Evolutionary conservation across 35 echinoderm and acorn worm species (phyloP), one percentile per base, ranked within the genome.

Genomic region (Strongylocentrotus purpuratus): DNA sequence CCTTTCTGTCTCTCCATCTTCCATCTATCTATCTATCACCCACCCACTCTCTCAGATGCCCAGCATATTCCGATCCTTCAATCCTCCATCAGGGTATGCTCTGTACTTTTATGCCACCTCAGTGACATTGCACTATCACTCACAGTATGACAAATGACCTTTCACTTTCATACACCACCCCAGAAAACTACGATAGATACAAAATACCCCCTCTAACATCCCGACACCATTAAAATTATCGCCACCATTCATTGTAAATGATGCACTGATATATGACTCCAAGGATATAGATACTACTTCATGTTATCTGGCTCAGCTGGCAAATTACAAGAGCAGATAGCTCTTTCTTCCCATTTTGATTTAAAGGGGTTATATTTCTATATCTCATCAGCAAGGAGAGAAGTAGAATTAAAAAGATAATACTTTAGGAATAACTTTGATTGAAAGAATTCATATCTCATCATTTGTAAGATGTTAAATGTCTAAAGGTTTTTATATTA

Each of bases 181-280:
- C 65, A 78, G 65, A 78, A 78, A 78, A 78, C 22, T 78, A 78
- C 28, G n/a, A 22, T 7, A 78, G 7, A 28, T 0, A 78, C 5
- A 22, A 78, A 18, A 78, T 55, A 55, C 50, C 35, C 15, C 20
- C 20, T 78, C 65, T 78, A 28, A n/a, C 65, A 78, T n/a, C 65
- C 65, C 65, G 65, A 22, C 20, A 78, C 65, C 65, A 78, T 78
- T 78, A 78, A 9, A 78, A 78, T 78, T 78, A 78, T 31, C 65
- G 65, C 65, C 65, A 78, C 22, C 20, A 78, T 78, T 78, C 65
- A 78, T 8, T n/a, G 20, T 78, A n/a, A 78, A 78, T 7, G 65
- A 78, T 78, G 22, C 65, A 78, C 65, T 78, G 65, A 78, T 78
- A 78, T 78, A 78, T 78, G 65, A 78, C 65, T 28, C 65, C 65